Percentiles rank a stretch among this genome's conserved stretches.
Conservation (phyloP, 2,888 invertebrate genomes). For the Tethea ocularis region DNA sequence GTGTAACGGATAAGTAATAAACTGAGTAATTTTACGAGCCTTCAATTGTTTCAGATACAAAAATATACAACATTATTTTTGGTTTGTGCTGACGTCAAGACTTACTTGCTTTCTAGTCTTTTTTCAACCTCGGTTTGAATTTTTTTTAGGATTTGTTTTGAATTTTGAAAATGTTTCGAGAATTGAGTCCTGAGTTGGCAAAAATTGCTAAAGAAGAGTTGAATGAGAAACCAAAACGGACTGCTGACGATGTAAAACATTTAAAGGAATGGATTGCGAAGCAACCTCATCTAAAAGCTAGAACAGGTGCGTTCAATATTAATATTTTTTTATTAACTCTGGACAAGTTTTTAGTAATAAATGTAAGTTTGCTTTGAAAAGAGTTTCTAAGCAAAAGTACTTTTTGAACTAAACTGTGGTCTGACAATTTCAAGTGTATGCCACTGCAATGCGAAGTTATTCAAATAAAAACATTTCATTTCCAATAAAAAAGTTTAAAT, state of each 20-base stretch:
- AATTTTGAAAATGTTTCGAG: slow-evolving; percentile 56
- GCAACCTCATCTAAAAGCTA: slow-evolving; percentile 80
- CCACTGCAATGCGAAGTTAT: too few species aligned
- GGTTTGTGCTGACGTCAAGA: background rate
- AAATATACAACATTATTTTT: background rate
- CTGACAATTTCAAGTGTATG: too few species aligned
- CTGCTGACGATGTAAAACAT: slow-evolving; percentile 65
- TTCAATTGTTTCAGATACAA: background rate
- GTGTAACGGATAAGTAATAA: slow-evolving; percentile 19
- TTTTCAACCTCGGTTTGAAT: too few species aligned
- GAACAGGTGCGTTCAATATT: slow-evolving; percentile 70
- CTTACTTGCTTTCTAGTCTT: background rate
- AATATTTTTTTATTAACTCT: background rate
- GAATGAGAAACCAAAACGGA: slow-evolving; percentile 74
- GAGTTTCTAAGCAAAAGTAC: too few species aligned
- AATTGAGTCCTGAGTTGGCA: slow-evolving; percentile 72
- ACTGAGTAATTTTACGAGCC: background rate
- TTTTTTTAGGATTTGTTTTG: background rate
- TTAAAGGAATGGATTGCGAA: slow-evolving; percentile 81
- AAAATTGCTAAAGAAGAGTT: slow-evolving; percentile 73
- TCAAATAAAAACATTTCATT: too few species aligned
- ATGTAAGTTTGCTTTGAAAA: too few species aligned
- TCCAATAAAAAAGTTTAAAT: too few species aligned
- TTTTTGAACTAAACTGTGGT: too few species aligned
- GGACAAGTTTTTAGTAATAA: background rate